Base-by-base conservation (phyloP, 2,113 vertebrate species). In the Aegypius monachus region DNA sequence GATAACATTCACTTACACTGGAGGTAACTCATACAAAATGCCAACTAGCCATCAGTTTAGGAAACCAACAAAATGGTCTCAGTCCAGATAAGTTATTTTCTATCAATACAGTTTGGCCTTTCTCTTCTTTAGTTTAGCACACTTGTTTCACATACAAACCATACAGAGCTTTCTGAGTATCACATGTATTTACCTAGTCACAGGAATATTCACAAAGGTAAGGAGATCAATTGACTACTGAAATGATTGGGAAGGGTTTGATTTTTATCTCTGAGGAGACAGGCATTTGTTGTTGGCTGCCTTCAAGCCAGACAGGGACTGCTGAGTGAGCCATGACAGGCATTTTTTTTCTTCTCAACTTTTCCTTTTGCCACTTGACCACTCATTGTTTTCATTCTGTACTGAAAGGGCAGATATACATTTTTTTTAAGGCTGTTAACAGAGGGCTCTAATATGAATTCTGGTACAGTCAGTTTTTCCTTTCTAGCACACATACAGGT, bases 11-110 rank as follows among this genome's bases (percentile, higher is more conserved):
- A 81, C 71, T 38, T 88, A 73, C 31, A 56, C 38, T 81, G 21
- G 48, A 95, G 90, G 96, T 92, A 94, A 94, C 45, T 97, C 84
- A 81, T n/a, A 62, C 17, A 56, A 94, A 72, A 65, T 78, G 47
- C 71, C 22, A 75, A 38, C 52, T 42, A 80, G 66, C 42, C 58
- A 42, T 53, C 32, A 42, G 0, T 87, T 94, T 82, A 77, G 7
- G 23, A 87, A 94, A 84, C 7, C 21, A 34, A 32, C 52, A 84
- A 21, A n/a, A 74, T 10, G 7, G 22, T 73, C 42, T 81, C 40
- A 29, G 16, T 45, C 72, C 43, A 53, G 47, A 43, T 45, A 80
- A 70, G 31, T 65, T 90, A n/a, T 19, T 16, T 75, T 70, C 81
- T 47, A 4, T 56, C 9, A 81, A 45, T 81, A 55, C 5, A 38